Evolutionary conservation across 2,888 invertebrate species (phyloP).

Genomic region (Drosophila paramelanica): DNA sequence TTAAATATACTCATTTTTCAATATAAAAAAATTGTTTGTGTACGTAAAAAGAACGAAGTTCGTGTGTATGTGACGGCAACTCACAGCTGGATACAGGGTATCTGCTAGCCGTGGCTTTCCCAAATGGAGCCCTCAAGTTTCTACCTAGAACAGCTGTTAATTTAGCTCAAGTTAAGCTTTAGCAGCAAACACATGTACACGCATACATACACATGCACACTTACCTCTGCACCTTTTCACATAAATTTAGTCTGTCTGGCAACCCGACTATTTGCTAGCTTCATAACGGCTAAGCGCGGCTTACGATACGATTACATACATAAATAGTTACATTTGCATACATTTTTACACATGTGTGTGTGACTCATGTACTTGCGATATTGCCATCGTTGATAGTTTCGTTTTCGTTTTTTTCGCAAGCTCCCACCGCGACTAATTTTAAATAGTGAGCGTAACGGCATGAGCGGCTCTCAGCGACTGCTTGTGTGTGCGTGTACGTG

Average conservation of each 20-base stretch:
- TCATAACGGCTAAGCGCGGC: conserved; percentile 7
- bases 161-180: not conserved
- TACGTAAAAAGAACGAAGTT: too few species aligned
- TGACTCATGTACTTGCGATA: not conserved
- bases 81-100: not conserved
- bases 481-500: not conserved
- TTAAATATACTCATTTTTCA: too few species aligned
- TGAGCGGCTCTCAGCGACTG: conserved; percentile 18
- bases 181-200: not conserved
- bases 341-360: not conserved
- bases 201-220: too few species aligned
- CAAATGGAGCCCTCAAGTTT: not conserved
- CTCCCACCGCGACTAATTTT: conserved; percentile 5
- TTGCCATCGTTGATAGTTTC: conserved; percentile 19
- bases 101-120: not conserved
- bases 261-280: not conserved
- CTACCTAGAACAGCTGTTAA: conserved; percentile 17
- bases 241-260: not conserved
- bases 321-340: not conserved
- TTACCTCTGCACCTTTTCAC: not conserved
- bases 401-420: conserved; percentile 25
- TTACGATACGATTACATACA: not conserved
- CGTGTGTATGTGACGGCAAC: too few species aligned
- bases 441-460: conserved; percentile 20
- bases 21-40: too few species aligned